Evolutionary conservation across 2,113 vertebrate genomes (phyloP).

Genomic region (Strix aluco): DNA sequence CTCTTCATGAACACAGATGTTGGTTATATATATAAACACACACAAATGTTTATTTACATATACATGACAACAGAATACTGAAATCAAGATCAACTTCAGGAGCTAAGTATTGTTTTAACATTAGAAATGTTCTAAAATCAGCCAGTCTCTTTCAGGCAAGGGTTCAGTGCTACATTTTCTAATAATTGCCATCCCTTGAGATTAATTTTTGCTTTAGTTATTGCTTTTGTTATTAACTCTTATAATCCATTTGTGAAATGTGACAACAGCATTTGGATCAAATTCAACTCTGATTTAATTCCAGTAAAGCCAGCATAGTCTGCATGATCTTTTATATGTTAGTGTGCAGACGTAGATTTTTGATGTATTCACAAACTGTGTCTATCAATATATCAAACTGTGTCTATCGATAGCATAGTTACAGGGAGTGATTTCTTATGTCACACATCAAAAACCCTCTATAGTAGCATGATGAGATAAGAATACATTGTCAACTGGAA

Average conservation of each 20-base stretch:
- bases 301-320: not conserved
- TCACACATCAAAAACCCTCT: not conserved
- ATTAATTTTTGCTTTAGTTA: not conserved
- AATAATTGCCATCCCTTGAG: not conserved
- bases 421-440: not conserved
- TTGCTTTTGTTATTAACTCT: not conserved
- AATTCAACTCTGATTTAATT: not conserved
- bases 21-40: not conserved
- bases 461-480: not conserved
- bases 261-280: not conserved
- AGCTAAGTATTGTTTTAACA: not conserved
- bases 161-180: not conserved
- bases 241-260: not conserved
- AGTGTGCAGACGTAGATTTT: not conserved
- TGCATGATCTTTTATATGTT: not conserved
- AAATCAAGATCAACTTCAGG: not conserved
- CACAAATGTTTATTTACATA: not conserved
- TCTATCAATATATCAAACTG: not conserved
- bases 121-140: not conserved
- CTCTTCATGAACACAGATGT: not conserved
- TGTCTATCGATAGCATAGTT: not conserved
- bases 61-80: not conserved
- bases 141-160: not conserved
- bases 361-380: not conserved
- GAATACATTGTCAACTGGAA: slow-evolving; percentile 13